Base-by-base conservation (phyloP, 2,888 invertebrate species). In the Scaptodrosophila latifasciaeformis region DNA sequence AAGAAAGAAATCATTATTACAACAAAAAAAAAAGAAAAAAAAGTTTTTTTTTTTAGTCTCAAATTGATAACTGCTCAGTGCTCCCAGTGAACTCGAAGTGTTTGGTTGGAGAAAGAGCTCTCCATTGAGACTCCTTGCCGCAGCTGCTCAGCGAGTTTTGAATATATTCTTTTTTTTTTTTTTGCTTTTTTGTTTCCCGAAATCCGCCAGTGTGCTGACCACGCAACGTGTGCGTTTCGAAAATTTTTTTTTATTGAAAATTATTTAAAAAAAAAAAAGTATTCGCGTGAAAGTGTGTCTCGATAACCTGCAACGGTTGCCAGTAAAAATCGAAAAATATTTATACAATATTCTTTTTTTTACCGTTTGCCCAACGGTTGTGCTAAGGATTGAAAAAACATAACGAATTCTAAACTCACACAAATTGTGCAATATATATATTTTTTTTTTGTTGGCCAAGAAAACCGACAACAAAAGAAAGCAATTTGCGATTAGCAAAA, bases 11-110 rank as follows among this genome's bases (percentile, higher is more conserved):
- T 12, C 43, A 35, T 2, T 2, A n/a, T 17, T 10, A 19, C 6
- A 40, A 30, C 27, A n/a, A n/a, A n/a, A n/a, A n/a, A n/a, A n/a
- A n/a, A n/a, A n/a, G n/a, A n/a, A n/a, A n/a, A n/a, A n/a, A n/a
- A n/a, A n/a, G n/a, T 17, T 9, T 44, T 17, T 30, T 31, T 30
- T 2, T 44, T 27, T 17, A 9, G 10, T 29, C 18, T 44, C 50
- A 50, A 57, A n/a, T n/a, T n/a, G n/a, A n/a, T n/a, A n/a, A n/a
- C 44, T 47, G 13, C 31, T 52, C 54, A 55, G 62, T 56, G 60
- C 64, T 75, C 69, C 76, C 75, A 65, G 74, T 76, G 72, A 72
- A 72, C 70, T 76, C 59, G 19, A 44, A 59, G 53, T 53, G 60
- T 60, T 53, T 65, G 55, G 34, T 13, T 12, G 30, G 10, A 12